Base-by-base conservation (phyloP, 2,888 invertebrate species). In the Abrostola tripartita region DNA sequence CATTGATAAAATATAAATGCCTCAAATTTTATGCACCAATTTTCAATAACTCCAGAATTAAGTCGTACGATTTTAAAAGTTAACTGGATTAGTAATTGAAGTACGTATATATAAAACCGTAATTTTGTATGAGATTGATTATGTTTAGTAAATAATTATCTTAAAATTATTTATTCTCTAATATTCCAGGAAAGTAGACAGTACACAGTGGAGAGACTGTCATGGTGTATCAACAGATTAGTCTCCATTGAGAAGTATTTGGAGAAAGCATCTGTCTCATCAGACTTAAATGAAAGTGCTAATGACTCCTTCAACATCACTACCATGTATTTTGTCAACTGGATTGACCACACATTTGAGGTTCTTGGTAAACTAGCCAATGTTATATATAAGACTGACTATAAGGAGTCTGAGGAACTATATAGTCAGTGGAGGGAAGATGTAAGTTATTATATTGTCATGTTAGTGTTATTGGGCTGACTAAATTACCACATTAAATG, bases 271-370 rank as follows among this genome's bases (percentile, higher is more conserved):
- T 63, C 54, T 5, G 37, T 64, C 37, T 58, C 68, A 12, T 14
- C 55, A 14, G 65, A 71, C 6, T 50, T 74, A 24, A 65, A 79
- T 58, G 70, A 85, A 37, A 81, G 66, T 70, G 69, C 49, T 5
- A 78, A 89, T 69, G 83, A 89, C 24, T 87, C 90, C 0, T 76
- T 90, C 1, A 82, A 89, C 62, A 65, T 81, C 0, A 84, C 88
- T 10, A 86, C 87, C 5, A 92, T 94, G 91, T 91, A 93, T 74
- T 94, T 94, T 87, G 92, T 94, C 6, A 93, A 93, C 74, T 94
- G 94, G 94, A 93, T 94, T 71, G 94, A 94, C 70, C 90, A 92
- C 70, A 92, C 93, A 61, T 93, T 94, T 87, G 92, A 92, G 58
- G 78, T 91, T 44, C 86, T 94, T 4, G 81, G 83, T 11, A 92